phyloP scores from a whole-genome alignment of 2,113 vertebrate genomes.

The Xiphorhynchus elegans region DNA sequence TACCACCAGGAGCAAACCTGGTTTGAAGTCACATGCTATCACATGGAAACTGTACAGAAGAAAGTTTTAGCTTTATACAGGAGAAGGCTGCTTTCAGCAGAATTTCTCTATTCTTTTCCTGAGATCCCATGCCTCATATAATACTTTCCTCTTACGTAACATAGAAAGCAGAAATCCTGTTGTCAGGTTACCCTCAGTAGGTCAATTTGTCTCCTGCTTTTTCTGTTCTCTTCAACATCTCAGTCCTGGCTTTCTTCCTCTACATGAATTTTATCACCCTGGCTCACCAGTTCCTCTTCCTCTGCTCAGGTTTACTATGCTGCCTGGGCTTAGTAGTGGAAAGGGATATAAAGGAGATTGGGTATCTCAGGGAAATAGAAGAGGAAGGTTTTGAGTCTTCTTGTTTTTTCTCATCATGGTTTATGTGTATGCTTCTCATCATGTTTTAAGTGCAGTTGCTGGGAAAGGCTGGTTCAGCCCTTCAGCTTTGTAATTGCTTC shows the following conservation, averaged over 20 bases:
- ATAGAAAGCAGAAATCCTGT: background rate
- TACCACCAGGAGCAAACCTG: background rate
- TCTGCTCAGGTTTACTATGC: background rate
- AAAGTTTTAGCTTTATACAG: background rate
- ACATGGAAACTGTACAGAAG: background rate
- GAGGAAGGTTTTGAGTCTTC: background rate
- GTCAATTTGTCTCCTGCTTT: background rate
- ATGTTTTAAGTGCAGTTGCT: background rate
- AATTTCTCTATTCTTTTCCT: background rate
- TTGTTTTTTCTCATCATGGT: background rate
- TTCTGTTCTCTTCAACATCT: background rate
- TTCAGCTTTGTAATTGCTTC: background rate
- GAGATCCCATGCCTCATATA: background rate
- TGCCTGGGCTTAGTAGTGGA: background rate
- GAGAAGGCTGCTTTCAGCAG: background rate
- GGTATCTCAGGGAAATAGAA: background rate
- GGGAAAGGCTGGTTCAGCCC: background rate
- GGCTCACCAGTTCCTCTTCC: background rate
- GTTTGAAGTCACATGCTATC: background rate
- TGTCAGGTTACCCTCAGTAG: background rate
- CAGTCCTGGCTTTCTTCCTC: background rate
- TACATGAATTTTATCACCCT: background rate
- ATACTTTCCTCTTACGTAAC: background rate
- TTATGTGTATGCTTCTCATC: background rate
- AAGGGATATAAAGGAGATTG: background rate